These are phyloP conservation scores for Heliconius hermathena DNA, from an alignment of 1,140 invertebrate genomes.

Conservation along the genomic window DNA sequence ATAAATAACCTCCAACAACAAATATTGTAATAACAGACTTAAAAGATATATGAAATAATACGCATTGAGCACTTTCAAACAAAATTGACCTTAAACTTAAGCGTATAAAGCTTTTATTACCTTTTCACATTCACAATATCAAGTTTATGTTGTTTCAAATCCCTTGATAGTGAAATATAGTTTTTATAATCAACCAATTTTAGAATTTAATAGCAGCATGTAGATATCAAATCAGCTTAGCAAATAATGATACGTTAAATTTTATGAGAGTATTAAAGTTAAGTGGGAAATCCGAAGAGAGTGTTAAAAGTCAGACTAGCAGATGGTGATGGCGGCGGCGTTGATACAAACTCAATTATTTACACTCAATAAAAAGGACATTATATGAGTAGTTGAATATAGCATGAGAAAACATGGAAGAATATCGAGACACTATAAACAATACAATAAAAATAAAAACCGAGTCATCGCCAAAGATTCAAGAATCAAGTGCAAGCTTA, in stretches of 20 bases:
- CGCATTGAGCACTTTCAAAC: constrained; percentile 40
- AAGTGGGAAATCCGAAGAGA: constrained; percentile 79
- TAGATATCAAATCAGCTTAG: constrained; percentile 53
- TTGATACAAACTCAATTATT: constrained; percentile 79
- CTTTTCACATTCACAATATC: constrained; percentile 36
- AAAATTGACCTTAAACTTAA: constrained; percentile 43
- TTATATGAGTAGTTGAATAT: constrained; percentile 76
- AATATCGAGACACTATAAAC: constrained; percentile 10
- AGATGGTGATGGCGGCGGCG: constrained; percentile 63
- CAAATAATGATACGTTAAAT: constrained; percentile 58
- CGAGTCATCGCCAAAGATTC: not conserved
- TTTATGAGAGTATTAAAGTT: constrained; percentile 77
- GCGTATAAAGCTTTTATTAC: not conserved
- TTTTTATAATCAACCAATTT: constrained; percentile 43
- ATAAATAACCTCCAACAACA: constrained; percentile 75
- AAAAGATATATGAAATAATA: constrained; percentile 46
- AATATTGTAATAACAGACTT: constrained; percentile 73
- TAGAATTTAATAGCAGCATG: constrained; percentile 43
- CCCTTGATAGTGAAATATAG: constrained; percentile 60
- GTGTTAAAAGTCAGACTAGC: constrained; percentile 67
- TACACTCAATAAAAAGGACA: constrained; percentile 80
- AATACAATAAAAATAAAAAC: not conserved
- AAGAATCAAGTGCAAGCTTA: no score
- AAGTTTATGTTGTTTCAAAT: constrained; percentile 59
- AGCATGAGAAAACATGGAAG: constrained; percentile 55